These are phyloP conservation scores for Mormyrops attenuatus DNA, from an alignment of 2,797 vertebrate genomes.

Conservation along the genomic window DNA sequence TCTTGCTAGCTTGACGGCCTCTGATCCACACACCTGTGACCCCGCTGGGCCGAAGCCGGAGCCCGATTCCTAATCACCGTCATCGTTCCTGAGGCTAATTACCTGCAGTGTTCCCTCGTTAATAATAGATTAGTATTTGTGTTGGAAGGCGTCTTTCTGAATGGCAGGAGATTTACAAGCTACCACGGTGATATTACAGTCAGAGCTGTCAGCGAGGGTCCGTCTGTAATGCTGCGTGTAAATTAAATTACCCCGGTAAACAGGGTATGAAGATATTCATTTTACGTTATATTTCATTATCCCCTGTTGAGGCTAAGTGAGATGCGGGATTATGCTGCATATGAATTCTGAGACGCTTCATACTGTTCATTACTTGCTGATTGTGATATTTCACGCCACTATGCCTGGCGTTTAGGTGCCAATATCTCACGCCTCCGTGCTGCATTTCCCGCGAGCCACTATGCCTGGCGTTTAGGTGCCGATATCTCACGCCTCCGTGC, in stretches of 20 bases:
- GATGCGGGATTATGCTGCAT: background rate
- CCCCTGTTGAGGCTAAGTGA: background rate
- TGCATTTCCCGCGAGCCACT: no score
- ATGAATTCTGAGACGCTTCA: background rate
- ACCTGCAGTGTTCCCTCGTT: background rate
- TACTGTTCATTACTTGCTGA: background rate
- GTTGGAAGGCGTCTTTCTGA: background rate
- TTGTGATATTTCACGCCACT: background rate
- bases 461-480: no score
- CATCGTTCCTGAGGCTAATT: background rate
- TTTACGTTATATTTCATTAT: background rate
- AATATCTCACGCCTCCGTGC: background rate
- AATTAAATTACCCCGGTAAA: background rate
- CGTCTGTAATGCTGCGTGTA: background rate
- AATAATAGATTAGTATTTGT: constrained; percentile 8
- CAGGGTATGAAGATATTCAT: background rate
- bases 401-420: background rate
- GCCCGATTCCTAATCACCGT: background rate
- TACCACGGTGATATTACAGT: background rate
- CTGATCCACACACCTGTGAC: constrained; percentile 11
- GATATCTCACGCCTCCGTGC: no score
- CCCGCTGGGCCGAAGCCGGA: no score
- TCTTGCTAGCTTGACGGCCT: background rate
- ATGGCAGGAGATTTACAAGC: background rate
- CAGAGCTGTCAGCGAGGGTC: background rate